A percentile compares a stretch with the other conserved stretches of the same genome.
Evolutionary conservation across 1,140 invertebrate species (phyloP).

Genomic region (Probaryconus sp.): DNA sequence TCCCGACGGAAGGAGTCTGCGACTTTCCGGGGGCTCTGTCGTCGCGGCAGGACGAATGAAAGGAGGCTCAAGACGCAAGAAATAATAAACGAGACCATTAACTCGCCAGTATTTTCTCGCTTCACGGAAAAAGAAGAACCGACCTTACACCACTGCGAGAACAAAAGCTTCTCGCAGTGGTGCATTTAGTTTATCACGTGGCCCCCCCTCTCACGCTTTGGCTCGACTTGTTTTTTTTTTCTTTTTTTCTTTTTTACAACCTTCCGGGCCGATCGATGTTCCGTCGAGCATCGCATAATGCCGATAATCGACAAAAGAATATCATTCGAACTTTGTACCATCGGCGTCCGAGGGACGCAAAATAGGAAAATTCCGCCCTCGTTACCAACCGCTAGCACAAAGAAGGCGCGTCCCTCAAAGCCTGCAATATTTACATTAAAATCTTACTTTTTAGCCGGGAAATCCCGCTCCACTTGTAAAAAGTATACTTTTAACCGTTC

Average conservation of each 20-base stretch:
- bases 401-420: constrained; percentile 35
- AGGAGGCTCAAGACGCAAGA: constrained; percentile 63
- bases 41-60: constrained; percentile 61
- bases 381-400: constrained; percentile 34
- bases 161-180: constrained; percentile 57
- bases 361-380: constrained; percentile 46
- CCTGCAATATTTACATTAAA: constrained; percentile 54
- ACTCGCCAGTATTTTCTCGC: constrained; percentile 65
- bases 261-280: constrained; percentile 35
- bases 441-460: constrained; percentile 27
- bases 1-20: constrained; percentile 36
- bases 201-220: constrained; percentile 1
- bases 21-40: constrained; percentile 45
- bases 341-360: constrained; percentile 6
- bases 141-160: constrained; percentile 48
- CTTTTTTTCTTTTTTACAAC: too few relatives aligned
- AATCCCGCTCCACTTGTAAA: constrained; percentile 11
- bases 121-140: constrained; percentile 57
- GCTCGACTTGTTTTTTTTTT: not conserved
- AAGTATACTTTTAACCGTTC: not conserved
- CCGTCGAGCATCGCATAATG: constrained; percentile 44
- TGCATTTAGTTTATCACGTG: constrained; percentile 55
- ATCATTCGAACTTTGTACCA: constrained; percentile 55
- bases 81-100: constrained; percentile 68
- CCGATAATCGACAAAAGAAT: constrained; percentile 59